A percentile compares a stretch with the other conserved stretches of the same genome.
phyloP scores from a whole-genome alignment of 2,797 vertebrate species.

The Coracias cyanogaster region DNA sequence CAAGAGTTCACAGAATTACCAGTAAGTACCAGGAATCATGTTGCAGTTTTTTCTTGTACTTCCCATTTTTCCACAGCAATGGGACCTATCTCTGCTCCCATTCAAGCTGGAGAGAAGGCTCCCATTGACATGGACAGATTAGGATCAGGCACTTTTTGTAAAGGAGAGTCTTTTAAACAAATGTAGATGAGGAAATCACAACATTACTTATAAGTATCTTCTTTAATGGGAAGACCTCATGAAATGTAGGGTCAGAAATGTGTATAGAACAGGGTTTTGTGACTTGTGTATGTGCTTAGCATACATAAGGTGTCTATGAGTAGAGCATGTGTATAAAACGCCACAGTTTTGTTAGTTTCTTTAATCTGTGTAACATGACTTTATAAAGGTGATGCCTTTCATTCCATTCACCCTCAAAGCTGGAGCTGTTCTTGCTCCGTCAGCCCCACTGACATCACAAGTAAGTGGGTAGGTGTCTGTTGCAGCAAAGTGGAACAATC shows the following conservation, averaged over 20 bases:
- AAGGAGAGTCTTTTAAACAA: neutral
- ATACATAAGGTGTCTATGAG: neutral
- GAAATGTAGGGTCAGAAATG: neutral
- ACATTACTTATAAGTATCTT: neutral
- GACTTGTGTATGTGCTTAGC: neutral
- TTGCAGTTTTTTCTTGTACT: neutral
- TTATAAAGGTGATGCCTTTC: neutral
- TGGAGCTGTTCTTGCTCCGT: neutral
- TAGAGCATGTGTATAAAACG: neutral
- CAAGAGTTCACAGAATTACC: slow-evolving; percentile 20
- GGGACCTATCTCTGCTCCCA: neutral
- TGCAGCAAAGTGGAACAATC: neutral
- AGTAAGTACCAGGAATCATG: neutral
- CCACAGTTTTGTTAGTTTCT: neutral
- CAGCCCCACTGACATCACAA: neutral
- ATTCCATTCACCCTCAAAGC: neutral
- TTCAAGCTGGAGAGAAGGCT: neutral
- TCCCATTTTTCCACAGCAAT: neutral
- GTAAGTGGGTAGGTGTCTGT: neutral
- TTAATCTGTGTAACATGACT: neutral
- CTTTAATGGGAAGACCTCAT: neutral
- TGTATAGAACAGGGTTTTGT: neutral
- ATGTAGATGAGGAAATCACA: neutral
- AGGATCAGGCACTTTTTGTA: neutral
- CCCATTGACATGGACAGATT: neutral